These are phyloP conservation scores for Scaptomyza tumidula DNA, from an alignment of 2,888 invertebrate genomes.

Conservation along the genomic window DNA sequence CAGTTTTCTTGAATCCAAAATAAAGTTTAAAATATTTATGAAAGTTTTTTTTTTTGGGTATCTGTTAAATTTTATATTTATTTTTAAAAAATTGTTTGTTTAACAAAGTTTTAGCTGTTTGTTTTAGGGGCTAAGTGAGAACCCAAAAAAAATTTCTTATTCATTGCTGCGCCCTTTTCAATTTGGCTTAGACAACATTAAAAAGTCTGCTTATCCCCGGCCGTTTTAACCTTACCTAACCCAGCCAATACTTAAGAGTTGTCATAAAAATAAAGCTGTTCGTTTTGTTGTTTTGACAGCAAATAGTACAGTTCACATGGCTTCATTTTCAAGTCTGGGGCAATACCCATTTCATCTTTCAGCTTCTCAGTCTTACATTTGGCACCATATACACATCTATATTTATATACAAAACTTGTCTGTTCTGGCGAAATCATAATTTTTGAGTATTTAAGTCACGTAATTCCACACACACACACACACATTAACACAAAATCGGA, in stretches of 20 bases:
- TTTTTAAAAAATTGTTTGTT: neutral
- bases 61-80: neutral
- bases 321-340: slow-evolving; percentile 37
- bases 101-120: neutral
- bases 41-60: no score
- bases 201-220: slow-evolving; percentile 1
- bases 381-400: slow-evolving; percentile 5
- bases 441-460: slow-evolving; percentile 76
- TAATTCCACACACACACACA: slow-evolving; percentile 49
- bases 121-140: neutral
- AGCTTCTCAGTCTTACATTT: slow-evolving; percentile 18
- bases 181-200: slow-evolving; percentile 7
- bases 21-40: no score
- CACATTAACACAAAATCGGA: slow-evolving; percentile 20
- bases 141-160: neutral
- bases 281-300: slow-evolving; percentile 29
- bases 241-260: slow-evolving; percentile 14
- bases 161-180: slow-evolving; percentile 17
- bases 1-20: no score
- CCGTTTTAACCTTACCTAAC: slow-evolving; percentile 28
- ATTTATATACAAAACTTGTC: slow-evolving; percentile 34
- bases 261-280: slow-evolving; percentile 25
- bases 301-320: slow-evolving; percentile 35
- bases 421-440: slow-evolving; percentile 71
- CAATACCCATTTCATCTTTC: slow-evolving; percentile 27